Percentiles rank a stretch among this genome's conserved stretches.
Conservation (phyloP, 2,888 invertebrate genomes). For the Drosophila longiperda region DNA sequence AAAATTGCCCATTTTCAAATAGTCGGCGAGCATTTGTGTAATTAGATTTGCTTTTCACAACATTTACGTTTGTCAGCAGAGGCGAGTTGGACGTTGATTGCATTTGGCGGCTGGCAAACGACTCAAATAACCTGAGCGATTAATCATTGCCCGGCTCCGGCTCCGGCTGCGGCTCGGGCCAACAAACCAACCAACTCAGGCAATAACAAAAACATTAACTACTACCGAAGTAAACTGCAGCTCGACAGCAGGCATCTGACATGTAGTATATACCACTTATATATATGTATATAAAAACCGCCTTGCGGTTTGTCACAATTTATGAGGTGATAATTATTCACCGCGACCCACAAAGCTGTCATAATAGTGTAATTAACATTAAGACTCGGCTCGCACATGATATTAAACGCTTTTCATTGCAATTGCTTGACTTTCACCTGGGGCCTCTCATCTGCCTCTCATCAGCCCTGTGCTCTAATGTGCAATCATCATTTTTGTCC, state of each 20-base stretch:
- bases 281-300: conserved; percentile 22
- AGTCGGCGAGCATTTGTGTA: conserved; percentile 84
- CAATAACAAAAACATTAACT: conserved; percentile 15
- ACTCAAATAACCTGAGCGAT: conserved; percentile 76
- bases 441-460: background rate
- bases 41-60: conserved; percentile 85
- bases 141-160: conserved; percentile 59
- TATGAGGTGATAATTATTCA: conserved; percentile 82
- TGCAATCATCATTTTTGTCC: conserved; percentile 34
- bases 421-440: conserved; percentile 61
- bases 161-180: conserved; percentile 29
- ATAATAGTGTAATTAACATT: conserved; percentile 81
- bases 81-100: conserved; percentile 20
- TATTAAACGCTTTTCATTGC: conserved; percentile 78
- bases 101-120: conserved; percentile 27
- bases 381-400: conserved; percentile 53
- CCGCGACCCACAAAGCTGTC: conserved; percentile 76
- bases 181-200: conserved; percentile 6
- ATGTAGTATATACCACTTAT: conserved; percentile 14
- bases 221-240: conserved; percentile 30
- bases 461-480: conserved; percentile 22
- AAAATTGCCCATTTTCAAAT: conserved; percentile 85
- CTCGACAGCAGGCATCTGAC: conserved; percentile 51
- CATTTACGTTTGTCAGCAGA: conserved; percentile 71
- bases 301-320: conserved; percentile 80